Percentiles rank a stretch among this genome's conserved stretches.
These are phyloP conservation scores for Halocynthia aurantium DNA, from an alignment of 23 tunicate species.

Conservation along the genomic window DNA sequence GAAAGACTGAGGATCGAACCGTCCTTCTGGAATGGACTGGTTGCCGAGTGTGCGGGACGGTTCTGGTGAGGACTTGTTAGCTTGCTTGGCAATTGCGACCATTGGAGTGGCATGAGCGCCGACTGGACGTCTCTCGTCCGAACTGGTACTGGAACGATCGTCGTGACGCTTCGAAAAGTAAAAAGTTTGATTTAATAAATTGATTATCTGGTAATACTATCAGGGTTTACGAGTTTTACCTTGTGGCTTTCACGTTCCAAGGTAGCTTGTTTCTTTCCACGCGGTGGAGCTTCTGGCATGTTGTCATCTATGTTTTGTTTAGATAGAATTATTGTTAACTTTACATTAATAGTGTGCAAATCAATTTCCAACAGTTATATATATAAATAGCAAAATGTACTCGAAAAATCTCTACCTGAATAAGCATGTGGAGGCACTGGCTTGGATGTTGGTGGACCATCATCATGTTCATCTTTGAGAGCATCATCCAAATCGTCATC, in stretches of 20 bases:
- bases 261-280: constrained; percentile 5
- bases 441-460: constrained; percentile 39
- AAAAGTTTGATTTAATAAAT: no score
- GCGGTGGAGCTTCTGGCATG: constrained; percentile 28
- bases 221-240: no score
- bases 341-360: not conserved
- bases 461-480: constrained; percentile 53
- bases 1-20: constrained; percentile 92
- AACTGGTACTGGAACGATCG: constrained; percentile 20
- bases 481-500: constrained; percentile 90
- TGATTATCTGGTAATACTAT: no score
- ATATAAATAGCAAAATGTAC: not conserved
- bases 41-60: constrained; percentile 25
- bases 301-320: constrained; percentile 1
- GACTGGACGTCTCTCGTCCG: constrained; percentile 12
- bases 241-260: not conserved
- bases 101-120: constrained; percentile 11
- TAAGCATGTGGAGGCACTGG: constrained; percentile 42
- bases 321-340: not conserved
- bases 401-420: not conserved
- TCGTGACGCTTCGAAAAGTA: not conserved
- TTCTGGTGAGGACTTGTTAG: not conserved
- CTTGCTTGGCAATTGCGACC: not conserved
- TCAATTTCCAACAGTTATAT: not conserved
- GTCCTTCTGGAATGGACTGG: constrained; percentile 78